These are phyloP conservation scores for Blastobasis adustella DNA, from an alignment of 2,888 invertebrate genomes.

Conservation along the genomic window DNA sequence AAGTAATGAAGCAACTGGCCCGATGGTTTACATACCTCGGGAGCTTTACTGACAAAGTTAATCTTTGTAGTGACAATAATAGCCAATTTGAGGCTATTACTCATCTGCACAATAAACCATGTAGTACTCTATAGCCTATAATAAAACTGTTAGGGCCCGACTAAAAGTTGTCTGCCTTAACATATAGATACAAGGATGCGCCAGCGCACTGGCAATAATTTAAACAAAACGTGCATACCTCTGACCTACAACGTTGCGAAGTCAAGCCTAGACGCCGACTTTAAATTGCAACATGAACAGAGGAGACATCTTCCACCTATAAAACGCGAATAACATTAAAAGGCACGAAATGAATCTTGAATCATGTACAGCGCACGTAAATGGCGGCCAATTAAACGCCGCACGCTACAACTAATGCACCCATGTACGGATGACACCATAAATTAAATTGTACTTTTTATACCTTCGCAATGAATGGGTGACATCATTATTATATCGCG, in stretches of 20 bases:
- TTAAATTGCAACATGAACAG: conserved; percentile 18
- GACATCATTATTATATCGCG: no score
- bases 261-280: conserved; percentile 18
- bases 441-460: no score
- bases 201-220: conserved; percentile 36
- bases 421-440: conserved; percentile 1
- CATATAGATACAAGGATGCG: conserved; percentile 44
- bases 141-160: conserved; percentile 9
- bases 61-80: no score
- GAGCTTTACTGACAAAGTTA: no score
- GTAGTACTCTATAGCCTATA: conserved; percentile 3
- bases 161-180: conserved; percentile 56
- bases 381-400: conserved; percentile 5
- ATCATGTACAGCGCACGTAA: background rate
- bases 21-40: no score
- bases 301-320: conserved; percentile 12
- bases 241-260: conserved; percentile 39
- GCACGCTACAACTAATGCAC: conserved; percentile 5
- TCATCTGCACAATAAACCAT: background rate
- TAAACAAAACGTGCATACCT: conserved; percentile 56
- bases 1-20: no score
- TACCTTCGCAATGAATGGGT: no score
- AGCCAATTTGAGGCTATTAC: no score
- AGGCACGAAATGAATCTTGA: conserved; percentile 13
- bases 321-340: conserved; percentile 15